A percentile compares a stretch with the other conserved stretches of the same genome.
These are phyloP conservation scores for Lycopodina hypogea DNA, from an alignment of 37 sponge, comb jelly and placozoan genomes.

Conservation along the genomic window DNA sequence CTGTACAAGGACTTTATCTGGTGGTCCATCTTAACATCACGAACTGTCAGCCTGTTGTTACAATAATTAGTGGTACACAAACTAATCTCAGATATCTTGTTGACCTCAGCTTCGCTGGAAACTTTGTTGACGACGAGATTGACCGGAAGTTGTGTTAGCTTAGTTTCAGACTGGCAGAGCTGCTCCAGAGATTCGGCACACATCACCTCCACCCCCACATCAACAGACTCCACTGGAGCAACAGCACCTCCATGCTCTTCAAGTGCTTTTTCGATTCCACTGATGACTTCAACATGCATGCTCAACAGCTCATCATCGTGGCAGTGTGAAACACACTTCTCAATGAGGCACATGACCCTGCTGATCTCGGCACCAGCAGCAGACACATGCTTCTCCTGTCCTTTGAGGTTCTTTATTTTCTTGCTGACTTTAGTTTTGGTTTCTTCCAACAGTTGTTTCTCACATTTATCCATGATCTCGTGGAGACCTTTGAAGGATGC, in stretches of 20 bases:
- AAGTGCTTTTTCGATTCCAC: not conserved
- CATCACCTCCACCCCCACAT: no score
- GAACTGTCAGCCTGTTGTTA: no score
- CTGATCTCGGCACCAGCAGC: not conserved
- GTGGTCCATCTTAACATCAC: no score
- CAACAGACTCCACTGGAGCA: not conserved
- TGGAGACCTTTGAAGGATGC: not conserved
- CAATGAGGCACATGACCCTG: not conserved
- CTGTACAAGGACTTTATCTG: not conserved
- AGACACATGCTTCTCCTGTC: not conserved
- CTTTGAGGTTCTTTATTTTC: not conserved
- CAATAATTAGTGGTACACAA: no score
- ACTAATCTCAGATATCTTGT: no score
- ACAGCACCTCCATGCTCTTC: not conserved
- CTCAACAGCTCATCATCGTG: no score
- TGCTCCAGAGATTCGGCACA: no score
- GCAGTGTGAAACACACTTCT: not conserved
- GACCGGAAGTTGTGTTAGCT: no score
- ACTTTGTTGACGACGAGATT: no score
- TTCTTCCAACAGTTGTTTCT: slow-evolving; percentile 5
- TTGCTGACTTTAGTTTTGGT: not conserved
- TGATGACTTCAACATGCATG: no score
- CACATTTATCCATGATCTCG: not conserved
- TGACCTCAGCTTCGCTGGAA: no score
- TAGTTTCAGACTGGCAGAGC: no score